A percentile compares a stretch with the other conserved stretches of the same genome.
Evolutionary conservation across 1,140 invertebrate species (phyloP).

Genomic region (Trypoxylus dichotomus): DNA sequence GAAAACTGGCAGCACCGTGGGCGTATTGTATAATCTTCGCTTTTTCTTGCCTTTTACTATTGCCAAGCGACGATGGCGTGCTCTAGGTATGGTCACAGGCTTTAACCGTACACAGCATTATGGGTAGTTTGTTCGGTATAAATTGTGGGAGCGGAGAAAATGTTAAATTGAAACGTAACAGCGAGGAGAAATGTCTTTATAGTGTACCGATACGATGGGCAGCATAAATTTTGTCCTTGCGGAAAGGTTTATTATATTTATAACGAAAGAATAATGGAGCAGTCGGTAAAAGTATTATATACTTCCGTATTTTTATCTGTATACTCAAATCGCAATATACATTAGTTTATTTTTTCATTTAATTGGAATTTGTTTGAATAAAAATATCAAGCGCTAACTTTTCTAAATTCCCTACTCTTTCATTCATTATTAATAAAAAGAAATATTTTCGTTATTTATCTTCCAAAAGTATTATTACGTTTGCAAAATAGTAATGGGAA

Average conservation of each 20-base stretch:
- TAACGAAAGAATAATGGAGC: background rate
- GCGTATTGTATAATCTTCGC: constrained; percentile 11
- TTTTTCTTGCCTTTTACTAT: constrained; percentile 16
- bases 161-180: constrained; percentile 17
- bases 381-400: too few species aligned
- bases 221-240: background rate
- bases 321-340: too few species aligned
- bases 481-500: too few species aligned
- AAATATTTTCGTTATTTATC: too few species aligned
- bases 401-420: too few species aligned
- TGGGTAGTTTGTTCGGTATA: constrained; percentile 17
- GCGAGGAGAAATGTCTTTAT: constrained; percentile 18
- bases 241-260: too few species aligned
- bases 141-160: constrained; percentile 6
- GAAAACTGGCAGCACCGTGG: background rate
- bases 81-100: background rate
- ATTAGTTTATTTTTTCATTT: too few species aligned
- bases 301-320: too few species aligned
- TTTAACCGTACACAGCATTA: background rate
- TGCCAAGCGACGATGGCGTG: background rate
- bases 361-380: too few species aligned
- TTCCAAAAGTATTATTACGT: too few species aligned
- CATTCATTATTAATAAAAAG: too few species aligned
- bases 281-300: too few species aligned
- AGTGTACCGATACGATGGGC: background rate